phyloP scores from a whole-genome alignment of 2,113 vertebrate genomes.

The Ameiurus melas region DNA sequence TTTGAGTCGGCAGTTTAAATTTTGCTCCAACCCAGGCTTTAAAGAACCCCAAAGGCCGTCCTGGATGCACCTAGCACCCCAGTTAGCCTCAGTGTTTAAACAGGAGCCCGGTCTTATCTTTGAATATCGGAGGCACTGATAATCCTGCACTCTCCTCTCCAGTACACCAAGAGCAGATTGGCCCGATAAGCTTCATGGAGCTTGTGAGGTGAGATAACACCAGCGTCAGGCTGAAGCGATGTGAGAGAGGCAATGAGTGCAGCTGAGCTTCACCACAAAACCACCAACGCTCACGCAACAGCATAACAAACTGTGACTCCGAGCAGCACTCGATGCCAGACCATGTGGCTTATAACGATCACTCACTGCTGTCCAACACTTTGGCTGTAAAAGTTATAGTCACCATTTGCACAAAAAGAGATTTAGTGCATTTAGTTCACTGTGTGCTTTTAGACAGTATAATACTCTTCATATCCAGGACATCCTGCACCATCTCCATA shows the following conservation, averaged over 20 bases:
- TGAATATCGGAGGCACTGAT: slow-evolving; percentile 79
- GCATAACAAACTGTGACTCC: slow-evolving; percentile 31
- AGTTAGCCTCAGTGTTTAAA: slow-evolving; percentile 73
- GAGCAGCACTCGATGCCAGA: slow-evolving; percentile 19
- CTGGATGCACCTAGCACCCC: background rate
- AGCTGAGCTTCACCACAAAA: slow-evolving; percentile 46
- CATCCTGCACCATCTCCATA: background rate
- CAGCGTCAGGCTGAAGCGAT: slow-evolving; percentile 50
- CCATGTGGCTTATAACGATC: slow-evolving; percentile 30
- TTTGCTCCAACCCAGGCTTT: background rate
- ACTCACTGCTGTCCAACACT: slow-evolving; percentile 11
- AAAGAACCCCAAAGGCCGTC: too few relatives aligned
- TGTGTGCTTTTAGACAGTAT: background rate
- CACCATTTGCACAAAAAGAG: background rate
- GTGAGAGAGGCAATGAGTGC: slow-evolving; percentile 37
- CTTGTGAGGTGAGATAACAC: slow-evolving; percentile 68
- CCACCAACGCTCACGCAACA: slow-evolving; percentile 42
- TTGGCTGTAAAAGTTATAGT: slow-evolving; percentile 24
- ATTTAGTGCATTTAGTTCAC: background rate
- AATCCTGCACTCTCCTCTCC: slow-evolving; percentile 76
- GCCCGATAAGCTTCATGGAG: slow-evolving; percentile 69
- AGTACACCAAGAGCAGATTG: slow-evolving; percentile 72
- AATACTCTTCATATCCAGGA: slow-evolving; percentile 3
- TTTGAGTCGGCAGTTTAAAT: background rate
- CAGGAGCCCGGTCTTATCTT: slow-evolving; percentile 76